Percentiles rank a stretch among this genome's conserved stretches.
Conservation (phyloP, 2,888 invertebrate species). For the Phengaris alcon region DNA sequence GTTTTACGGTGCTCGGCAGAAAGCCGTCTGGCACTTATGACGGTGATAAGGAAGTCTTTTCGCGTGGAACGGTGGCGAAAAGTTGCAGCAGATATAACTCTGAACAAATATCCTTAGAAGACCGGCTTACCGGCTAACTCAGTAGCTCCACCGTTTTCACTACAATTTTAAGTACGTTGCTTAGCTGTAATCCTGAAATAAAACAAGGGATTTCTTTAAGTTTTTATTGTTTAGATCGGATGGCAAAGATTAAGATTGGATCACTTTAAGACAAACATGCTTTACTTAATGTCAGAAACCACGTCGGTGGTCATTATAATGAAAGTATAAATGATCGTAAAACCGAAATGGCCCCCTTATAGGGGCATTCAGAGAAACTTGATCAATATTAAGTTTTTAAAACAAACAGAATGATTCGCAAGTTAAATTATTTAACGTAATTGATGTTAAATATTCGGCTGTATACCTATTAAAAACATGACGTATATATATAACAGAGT, state of each 20-base stretch:
- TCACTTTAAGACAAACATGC: not conserved
- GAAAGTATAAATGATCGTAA: constrained; percentile 26
- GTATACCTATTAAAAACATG: not conserved
- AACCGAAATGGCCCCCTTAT: constrained; percentile 1
- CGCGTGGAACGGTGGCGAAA: too few relatives aligned
- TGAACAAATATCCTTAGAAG: too few relatives aligned
- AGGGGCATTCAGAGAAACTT: constrained; percentile 9
- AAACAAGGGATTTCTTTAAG: not conserved
- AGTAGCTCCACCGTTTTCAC: too few relatives aligned
- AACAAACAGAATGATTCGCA: not conserved
- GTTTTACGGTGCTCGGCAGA: too few relatives aligned
- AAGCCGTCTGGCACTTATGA: too few relatives aligned
- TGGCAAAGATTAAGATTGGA: constrained; percentile 5
- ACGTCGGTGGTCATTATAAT: constrained; percentile 18
- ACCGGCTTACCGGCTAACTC: too few relatives aligned
- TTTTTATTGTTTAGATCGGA: constrained; percentile 2
- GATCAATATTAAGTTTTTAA: not conserved
- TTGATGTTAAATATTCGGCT: not conserved
- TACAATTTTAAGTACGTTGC: too few relatives aligned
- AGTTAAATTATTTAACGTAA: not conserved
- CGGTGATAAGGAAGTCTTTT: too few relatives aligned
- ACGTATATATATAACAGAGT: not conserved
- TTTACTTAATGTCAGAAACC: constrained; percentile 14
- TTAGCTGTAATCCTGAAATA: not conserved
- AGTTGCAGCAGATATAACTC: too few relatives aligned